Evolutionary conservation across 1,140 invertebrate species (phyloP).

Genomic region (Coenobita brevimanus): DNA sequence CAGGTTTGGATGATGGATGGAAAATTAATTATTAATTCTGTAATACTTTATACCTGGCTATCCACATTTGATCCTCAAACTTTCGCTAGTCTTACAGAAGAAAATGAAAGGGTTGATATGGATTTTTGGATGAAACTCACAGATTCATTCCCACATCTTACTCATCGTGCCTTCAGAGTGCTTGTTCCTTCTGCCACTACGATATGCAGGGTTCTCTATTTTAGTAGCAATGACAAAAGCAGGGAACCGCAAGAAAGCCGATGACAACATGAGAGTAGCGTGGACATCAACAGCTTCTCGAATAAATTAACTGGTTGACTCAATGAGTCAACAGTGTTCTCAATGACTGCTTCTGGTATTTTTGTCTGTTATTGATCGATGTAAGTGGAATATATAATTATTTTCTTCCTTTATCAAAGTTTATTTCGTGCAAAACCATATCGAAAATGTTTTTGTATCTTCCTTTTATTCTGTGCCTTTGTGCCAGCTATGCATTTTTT

Average conservation of each 20-base stretch:
- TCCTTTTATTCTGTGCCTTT: no score
- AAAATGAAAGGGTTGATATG: conserved; percentile 41
- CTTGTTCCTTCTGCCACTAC: conserved; percentile 47
- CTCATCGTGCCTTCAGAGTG: conserved; percentile 42
- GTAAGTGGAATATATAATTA: no score
- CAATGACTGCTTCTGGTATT: conserved; percentile 9
- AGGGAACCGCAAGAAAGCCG: conserved; percentile 27
- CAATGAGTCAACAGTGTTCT: conserved; percentile 30
- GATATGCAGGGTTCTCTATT: conserved; percentile 24
- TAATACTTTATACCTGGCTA: no score
- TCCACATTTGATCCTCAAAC: conserved; percentile 51
- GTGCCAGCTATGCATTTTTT: no score
- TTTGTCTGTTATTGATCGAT: no score
- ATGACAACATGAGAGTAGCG: conserved; percentile 18
- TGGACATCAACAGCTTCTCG: conserved; percentile 33
- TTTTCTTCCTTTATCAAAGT: no score
- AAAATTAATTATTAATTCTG: no score
- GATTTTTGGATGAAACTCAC: conserved; percentile 42
- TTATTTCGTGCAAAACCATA: no score
- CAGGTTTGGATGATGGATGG: no score
- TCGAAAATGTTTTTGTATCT: no score
- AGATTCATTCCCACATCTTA: conserved; percentile 39
- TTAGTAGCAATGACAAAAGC: conserved; percentile 35
- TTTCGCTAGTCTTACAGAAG: conserved; percentile 45
- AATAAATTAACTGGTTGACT: conserved; percentile 18